Percentiles rank a stretch among this genome's conserved stretches.
phyloP scores from a whole-genome alignment of 2,888 invertebrate species.

The Zaprionus lineosus region DNA sequence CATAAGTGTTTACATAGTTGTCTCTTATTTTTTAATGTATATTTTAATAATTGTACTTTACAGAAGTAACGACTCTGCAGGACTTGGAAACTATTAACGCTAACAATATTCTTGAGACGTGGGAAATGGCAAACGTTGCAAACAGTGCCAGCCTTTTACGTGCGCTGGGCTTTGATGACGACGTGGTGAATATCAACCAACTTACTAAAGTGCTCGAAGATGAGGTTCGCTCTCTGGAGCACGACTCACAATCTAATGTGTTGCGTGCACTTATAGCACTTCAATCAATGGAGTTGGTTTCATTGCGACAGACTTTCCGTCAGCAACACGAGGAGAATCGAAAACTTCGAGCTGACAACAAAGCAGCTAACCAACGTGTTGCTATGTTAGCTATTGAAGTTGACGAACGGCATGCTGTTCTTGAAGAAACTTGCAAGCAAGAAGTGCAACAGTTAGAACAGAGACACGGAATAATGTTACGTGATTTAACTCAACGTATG shows the following conservation, averaged over 20 bases:
- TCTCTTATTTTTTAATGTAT: neutral
- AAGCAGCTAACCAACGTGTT: slow-evolving; percentile 92
- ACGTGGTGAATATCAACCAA: slow-evolving; percentile 85
- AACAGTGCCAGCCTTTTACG: slow-evolving; percentile 86
- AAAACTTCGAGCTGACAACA: slow-evolving; percentile 90
- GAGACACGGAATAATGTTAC: slow-evolving; percentile 89
- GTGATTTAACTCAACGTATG: slow-evolving; percentile 87
- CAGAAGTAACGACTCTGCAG: slow-evolving; percentile 72
- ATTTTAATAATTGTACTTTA: slow-evolving; percentile 24
- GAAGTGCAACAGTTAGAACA: slow-evolving; percentile 88
- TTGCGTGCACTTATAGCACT: slow-evolving; percentile 86
- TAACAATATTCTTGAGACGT: slow-evolving; percentile 87
- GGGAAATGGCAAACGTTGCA: slow-evolving; percentile 88
- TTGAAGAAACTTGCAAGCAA: slow-evolving; percentile 89
- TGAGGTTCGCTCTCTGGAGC: slow-evolving; percentile 84
- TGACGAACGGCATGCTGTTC: slow-evolving; percentile 92
- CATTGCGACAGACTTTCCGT: slow-evolving; percentile 85
- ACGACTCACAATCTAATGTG: slow-evolving; percentile 79
- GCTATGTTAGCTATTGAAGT: slow-evolving; percentile 93
- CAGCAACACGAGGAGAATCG: slow-evolving; percentile 90
- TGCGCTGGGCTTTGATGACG: slow-evolving; percentile 87
- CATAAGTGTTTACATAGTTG: no score
- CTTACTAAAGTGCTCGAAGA: slow-evolving; percentile 88
- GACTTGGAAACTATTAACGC: slow-evolving; percentile 81
- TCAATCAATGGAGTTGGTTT: slow-evolving; percentile 87